These are phyloP conservation scores for Pararge aegeria DNA, from an alignment of 1,140 invertebrate genomes.

Conservation along the genomic window DNA sequence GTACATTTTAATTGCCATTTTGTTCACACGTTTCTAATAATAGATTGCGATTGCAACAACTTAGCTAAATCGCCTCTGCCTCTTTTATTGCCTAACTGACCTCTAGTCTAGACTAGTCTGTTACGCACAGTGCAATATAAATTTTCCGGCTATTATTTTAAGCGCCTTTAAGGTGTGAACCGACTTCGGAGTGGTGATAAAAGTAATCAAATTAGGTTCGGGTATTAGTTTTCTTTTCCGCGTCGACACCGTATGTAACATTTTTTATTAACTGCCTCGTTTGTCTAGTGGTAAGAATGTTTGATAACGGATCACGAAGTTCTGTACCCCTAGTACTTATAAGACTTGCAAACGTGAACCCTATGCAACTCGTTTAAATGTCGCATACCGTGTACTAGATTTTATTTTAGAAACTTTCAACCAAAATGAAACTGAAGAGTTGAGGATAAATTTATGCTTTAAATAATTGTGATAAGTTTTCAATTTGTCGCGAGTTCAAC, in stretches of 20 bases:
- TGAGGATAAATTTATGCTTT: too few species aligned
- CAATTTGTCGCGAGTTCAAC: too few species aligned
- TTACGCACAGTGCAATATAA: slow-evolving; percentile 18
- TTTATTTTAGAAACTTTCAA: too few species aligned
- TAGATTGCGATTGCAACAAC: slow-evolving; percentile 38
- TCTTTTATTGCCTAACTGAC: slow-evolving; percentile 41
- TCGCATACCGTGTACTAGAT: too few species aligned
- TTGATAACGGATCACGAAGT: too few species aligned
- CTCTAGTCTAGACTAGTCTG: slow-evolving; percentile 38
- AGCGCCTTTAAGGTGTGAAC: slow-evolving; percentile 10
- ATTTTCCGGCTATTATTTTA: slow-evolving; percentile 18
- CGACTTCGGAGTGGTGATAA: not conserved
- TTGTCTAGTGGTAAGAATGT: too few species aligned
- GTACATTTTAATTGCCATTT: slow-evolving; percentile 31
- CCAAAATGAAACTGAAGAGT: too few species aligned
- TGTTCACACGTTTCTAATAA: slow-evolving; percentile 52
- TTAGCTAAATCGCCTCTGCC: slow-evolving; percentile 32
- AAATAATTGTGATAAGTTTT: too few species aligned
- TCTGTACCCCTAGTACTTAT: too few species aligned
- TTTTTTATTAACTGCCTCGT: too few species aligned
- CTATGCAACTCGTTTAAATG: too few species aligned
- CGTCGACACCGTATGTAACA: not conserved
- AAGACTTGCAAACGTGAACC: too few species aligned
- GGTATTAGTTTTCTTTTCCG: not conserved
- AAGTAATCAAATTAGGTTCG: not conserved